Percentiles rank a stretch among this genome's conserved stretches.
These are phyloP conservation scores for Molothrus aeneus DNA, from an alignment of 2,797 vertebrate genomes.

Conservation along the genomic window DNA sequence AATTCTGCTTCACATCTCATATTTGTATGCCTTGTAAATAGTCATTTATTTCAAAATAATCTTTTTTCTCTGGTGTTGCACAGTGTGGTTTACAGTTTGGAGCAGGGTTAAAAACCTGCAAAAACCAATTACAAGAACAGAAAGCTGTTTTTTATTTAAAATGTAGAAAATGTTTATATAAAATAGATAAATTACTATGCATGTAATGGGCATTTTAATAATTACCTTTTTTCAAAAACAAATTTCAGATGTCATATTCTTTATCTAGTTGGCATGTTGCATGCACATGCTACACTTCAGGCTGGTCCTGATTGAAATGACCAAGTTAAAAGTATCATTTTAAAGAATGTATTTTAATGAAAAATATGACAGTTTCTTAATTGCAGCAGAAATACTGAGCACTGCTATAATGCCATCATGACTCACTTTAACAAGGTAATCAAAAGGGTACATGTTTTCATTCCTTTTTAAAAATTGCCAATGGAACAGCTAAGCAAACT, in stretches of 20 bases:
- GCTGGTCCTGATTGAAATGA: conserved; percentile 40
- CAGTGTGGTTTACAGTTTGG: neutral
- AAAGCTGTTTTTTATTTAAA: neutral
- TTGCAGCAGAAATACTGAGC: conserved; percentile 60
- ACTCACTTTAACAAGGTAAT: conserved; percentile 74
- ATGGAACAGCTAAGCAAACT: conserved; percentile 61
- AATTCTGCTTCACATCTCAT: neutral
- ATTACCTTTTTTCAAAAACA: conserved; percentile 14
- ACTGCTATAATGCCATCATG: conserved; percentile 61
- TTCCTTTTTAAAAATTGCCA: conserved; percentile 71
- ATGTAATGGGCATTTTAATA: neutral
- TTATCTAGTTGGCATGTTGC: conserved; percentile 13
- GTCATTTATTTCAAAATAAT: neutral
- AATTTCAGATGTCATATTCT: conserved; percentile 14
- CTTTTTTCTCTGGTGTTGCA: neutral
- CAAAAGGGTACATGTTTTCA: conserved; percentile 72
- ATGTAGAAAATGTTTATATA: neutral
- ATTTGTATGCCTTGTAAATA: neutral
- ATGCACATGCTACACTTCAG: neutral
- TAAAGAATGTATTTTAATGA: conserved; percentile 72
- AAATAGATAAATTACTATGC: neutral
- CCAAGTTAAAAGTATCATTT: conserved; percentile 55
- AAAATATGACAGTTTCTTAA: conserved; percentile 73
- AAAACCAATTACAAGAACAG: neutral
- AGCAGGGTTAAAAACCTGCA: neutral